Evolutionary conservation across 2,888 invertebrate genomes (phyloP), one percentile per base, ranked within the genome.

Genomic region (Listrodromus nycthemerus): DNA sequence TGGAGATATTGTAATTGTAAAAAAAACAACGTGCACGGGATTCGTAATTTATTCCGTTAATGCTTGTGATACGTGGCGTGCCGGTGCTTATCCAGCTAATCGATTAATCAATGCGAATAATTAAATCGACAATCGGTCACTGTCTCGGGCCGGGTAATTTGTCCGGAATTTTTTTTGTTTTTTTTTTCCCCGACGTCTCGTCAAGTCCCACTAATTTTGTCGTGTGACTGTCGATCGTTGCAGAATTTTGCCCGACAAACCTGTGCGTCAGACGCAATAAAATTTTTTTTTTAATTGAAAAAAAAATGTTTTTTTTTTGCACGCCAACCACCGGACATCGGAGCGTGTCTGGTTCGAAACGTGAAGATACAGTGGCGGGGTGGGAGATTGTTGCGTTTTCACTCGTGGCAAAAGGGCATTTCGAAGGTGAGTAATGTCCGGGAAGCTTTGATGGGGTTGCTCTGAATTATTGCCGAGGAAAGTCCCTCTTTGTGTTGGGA

Each of bases 21-120:
- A 33, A 65, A 61, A 74, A 69, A 78, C 71, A 77, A 75, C 79
- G 71, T 79, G 79, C 79, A 58, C n/a, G 66, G 79, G 45, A 69
- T 55, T 58, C 45, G 79, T 69, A n/a, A 58, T 75, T 41, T 58
- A 63, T 81, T 73, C 16, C 37, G 50, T 21, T 65, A 3, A 24
- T 52, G 19, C 63, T 74, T 19, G 41, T 48, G 73, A 67, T 63
- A 52, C 73, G 76, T 83, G 71, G 71, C 65, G 61, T 55, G 41
- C 45, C 48, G 75, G 27, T 71, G 70, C 55, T 66, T 21, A 19
- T 65, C 41, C 63, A 52, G 55, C 66, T 69, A 52, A 69, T 75
- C 21, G 24, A 81, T 58, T 41, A 66, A 52, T 45, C 8, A 65
- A 58, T 50, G 37, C 52, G 79, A 50, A 75, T 41, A 69, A 37